Percentiles rank a stretch among this genome's conserved stretches.
These are phyloP conservation scores for Pipra filicauda DNA, from an alignment of 2,113 vertebrate genomes.

Conservation along the genomic window DNA sequence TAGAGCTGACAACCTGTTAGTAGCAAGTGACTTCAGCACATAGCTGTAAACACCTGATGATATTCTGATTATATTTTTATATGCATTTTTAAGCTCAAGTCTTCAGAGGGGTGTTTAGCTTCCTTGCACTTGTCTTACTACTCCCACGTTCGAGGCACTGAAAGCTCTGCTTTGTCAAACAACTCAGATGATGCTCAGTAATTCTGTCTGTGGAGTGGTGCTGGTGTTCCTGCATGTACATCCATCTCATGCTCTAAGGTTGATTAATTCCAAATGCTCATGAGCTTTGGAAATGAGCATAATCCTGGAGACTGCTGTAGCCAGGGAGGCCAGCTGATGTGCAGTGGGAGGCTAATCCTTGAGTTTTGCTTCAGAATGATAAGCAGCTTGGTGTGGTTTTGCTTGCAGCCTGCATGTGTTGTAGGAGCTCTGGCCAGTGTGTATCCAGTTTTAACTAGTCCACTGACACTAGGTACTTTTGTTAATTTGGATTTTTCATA, in stretches of 20 bases:
- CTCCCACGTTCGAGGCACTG: background rate
- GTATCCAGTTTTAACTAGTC: background rate
- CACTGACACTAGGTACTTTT: background rate
- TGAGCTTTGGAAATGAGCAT: background rate
- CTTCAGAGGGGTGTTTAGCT: background rate
- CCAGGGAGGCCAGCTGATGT: background rate
- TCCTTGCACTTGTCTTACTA: background rate
- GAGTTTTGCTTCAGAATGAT: background rate
- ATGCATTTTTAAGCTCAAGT: background rate
- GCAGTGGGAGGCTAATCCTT: conserved; percentile 5
- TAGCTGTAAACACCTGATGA: background rate
- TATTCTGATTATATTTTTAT: background rate
- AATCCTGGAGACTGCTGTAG: background rate
- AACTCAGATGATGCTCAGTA: background rate
- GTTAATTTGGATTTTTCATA: background rate
- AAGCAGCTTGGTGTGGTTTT: conserved; percentile 11
- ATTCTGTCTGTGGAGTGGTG: background rate
- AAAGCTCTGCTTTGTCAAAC: background rate
- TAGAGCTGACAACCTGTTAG: background rate
- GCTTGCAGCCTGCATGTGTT: background rate
- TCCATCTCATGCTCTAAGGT: background rate
- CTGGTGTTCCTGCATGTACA: background rate
- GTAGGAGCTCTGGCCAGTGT: background rate
- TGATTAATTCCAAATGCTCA: background rate
- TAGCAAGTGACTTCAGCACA: background rate